phyloP scores from a whole-genome alignment of 2,888 invertebrate species.

The Cacoxenus indagator region DNA sequence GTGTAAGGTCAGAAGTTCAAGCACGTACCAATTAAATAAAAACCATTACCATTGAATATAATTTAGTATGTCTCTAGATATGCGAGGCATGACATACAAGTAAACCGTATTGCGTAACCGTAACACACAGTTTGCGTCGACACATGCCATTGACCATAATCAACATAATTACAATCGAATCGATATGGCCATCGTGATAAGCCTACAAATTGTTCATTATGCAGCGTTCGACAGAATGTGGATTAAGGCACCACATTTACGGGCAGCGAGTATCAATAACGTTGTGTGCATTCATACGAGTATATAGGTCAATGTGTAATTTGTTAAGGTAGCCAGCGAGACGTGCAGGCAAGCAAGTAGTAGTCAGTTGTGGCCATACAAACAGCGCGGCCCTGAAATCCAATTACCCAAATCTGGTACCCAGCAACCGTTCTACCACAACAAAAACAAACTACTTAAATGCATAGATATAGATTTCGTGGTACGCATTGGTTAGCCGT shows the following conservation, averaged over 20 bases:
- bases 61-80: conserved; percentile 10
- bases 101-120: neutral
- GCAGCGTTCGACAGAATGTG: neutral
- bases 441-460: neutral
- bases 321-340: conserved; percentile 11
- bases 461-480: neutral
- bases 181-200: neutral
- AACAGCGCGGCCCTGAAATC: too few species aligned
- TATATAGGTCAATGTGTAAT: conserved; percentile 36
- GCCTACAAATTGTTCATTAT: neutral
- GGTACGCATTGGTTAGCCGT: neutral
- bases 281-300: conserved; percentile 12
- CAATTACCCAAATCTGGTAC: too few species aligned
- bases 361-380: too few species aligned
- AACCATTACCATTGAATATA: conserved; percentile 34
- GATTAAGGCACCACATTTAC: neutral
- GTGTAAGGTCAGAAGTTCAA: neutral
- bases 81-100: neutral
- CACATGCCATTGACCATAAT: conserved; percentile 14
- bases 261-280: neutral
- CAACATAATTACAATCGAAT: conserved; percentile 21
- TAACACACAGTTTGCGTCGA: neutral
- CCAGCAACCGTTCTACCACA: conserved; percentile 1
- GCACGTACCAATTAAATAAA: conserved; percentile 11
- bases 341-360: neutral